Evolutionary conservation across 1,140 invertebrate genomes (phyloP), one percentile per base, ranked within the genome.

Genomic region (Pachyrhynchus sulphureomaculatus): DNA sequence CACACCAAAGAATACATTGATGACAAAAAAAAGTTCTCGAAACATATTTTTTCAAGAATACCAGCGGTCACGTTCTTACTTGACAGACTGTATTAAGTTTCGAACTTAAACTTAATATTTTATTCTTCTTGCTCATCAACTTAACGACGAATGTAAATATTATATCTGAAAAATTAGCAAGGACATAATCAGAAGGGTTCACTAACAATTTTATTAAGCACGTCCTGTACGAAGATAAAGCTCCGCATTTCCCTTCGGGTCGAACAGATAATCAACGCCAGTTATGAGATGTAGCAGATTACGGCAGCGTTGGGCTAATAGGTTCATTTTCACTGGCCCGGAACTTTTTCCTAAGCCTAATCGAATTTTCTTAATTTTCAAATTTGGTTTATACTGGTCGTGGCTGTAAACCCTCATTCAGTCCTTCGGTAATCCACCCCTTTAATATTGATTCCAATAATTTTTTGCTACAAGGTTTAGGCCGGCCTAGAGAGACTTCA

Each of bases 291-390:
- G 42, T 45, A 45, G 23, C 42, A 45, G 20, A 20, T 13, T 18
- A 20, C 3, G 13, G 23, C 13, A 13, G 20, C 18, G 12, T 2
- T 6, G 21, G 21, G 8, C 42, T 20, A 23, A 45, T 45, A 45
- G 20, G 5, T 24, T n/a, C 42, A 45, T 45, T 45, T 23, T 45
- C 42, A 9, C 18, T 45, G 23, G 23, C 42, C 23, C 18, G 42
- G 20, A 45, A 23, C 42, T 45, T 45, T 45, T 45, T 45, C 20
- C 13, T 45, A 20, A 45, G 13, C 42, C 42, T 45, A 45, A 45
- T 45, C 42, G 42, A 45, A 45, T 45, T 45, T 45, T 45, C 42
- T 45, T 45, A 45, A 45, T 45, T 45, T 45, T 23, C 42, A 45
- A 45, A 45, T 45, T 45, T 45, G 23, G 18, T 45, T 45, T 45